phyloP scores from a whole-genome alignment of 1,140 invertebrate genomes.

The Ceratoteleas bidentatus region DNA sequence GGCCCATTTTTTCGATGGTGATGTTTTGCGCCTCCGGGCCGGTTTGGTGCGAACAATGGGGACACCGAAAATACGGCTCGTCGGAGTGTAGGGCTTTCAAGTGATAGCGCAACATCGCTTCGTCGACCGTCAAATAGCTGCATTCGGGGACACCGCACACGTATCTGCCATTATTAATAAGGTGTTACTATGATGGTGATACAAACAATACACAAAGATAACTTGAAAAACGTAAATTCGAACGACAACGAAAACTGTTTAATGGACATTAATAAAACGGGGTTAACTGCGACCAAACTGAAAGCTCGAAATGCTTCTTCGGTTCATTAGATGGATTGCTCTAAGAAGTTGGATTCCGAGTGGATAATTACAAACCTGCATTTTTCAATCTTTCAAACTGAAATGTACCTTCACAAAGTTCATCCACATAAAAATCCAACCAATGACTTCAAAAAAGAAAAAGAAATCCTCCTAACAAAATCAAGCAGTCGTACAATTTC shows the following conservation, averaged over 20 bases:
- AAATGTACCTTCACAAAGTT: too few relatives aligned
- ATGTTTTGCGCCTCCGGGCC: constrained; percentile 76
- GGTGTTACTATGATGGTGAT: constrained; percentile 50
- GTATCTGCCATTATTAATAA: constrained; percentile 78
- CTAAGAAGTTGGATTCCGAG: too few relatives aligned
- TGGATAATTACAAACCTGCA: too few relatives aligned
- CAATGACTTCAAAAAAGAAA: background rate
- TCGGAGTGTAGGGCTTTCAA: constrained; percentile 86
- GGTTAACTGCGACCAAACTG: constrained; percentile 13
- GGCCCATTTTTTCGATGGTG: constrained; percentile 83
- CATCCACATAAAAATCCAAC: too few relatives aligned
- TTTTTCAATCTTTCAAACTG: too few relatives aligned
- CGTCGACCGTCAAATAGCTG: constrained; percentile 87
- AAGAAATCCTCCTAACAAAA: too few relatives aligned
- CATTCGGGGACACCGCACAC: constrained; percentile 87
- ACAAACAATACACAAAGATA: constrained; percentile 23
- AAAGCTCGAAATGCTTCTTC: background rate
- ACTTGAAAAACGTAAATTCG: too few relatives aligned
- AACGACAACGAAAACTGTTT: too few relatives aligned
- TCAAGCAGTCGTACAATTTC: too few relatives aligned
- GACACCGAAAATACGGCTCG: constrained; percentile 84
- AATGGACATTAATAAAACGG: constrained; percentile 20
- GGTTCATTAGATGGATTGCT: too few relatives aligned
- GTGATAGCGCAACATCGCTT: constrained; percentile 87
- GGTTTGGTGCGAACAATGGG: constrained; percentile 84